Percentiles rank a stretch among this genome's conserved stretches.
These are phyloP conservation scores for Maniola jurtina DNA, from an alignment of 1,140 invertebrate genomes.

Conservation along the genomic window DNA sequence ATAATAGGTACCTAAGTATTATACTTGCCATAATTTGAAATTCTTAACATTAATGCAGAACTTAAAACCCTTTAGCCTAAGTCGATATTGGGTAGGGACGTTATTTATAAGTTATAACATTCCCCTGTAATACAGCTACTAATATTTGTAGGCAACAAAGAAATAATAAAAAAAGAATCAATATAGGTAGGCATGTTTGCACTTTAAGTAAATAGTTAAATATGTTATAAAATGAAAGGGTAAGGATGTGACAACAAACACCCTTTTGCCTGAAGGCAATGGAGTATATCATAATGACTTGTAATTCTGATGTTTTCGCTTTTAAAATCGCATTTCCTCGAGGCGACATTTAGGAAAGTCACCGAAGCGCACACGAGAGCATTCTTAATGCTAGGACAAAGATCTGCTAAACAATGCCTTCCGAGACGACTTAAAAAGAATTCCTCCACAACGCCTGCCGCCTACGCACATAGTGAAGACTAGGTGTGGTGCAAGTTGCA, in stretches of 20 bases:
- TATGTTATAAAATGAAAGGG: conserved; percentile 53
- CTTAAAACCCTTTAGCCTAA: too few species aligned
- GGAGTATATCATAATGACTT: conserved; percentile 67
- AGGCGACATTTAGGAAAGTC: conserved; percentile 59
- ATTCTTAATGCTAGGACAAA: conserved; percentile 55
- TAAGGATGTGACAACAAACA: conserved; percentile 69
- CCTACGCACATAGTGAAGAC: conserved; percentile 44
- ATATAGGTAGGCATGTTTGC: not conserved
- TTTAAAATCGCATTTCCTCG: conserved; percentile 77
- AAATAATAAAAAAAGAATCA: conserved; percentile 8
- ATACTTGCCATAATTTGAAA: too few species aligned
- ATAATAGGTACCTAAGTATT: too few species aligned
- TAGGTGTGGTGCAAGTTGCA: conserved; percentile 39
- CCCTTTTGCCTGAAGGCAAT: conserved; percentile 67
- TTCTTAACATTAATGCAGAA: too few species aligned
- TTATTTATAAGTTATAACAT: not conserved
- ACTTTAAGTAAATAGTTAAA: conserved; percentile 27
- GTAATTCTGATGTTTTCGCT: conserved; percentile 74
- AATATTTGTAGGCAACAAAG: not conserved
- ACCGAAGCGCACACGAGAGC: conserved; percentile 61
- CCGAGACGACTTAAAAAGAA: conserved; percentile 64
- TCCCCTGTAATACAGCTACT: not conserved
- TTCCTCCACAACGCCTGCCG: conserved; percentile 61
- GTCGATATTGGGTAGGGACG: too few species aligned
- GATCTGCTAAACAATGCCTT: conserved; percentile 58